Conservation (phyloP, 2,797 vertebrate genomes). For the Lepidocolaptes lacrymiger region DNA sequence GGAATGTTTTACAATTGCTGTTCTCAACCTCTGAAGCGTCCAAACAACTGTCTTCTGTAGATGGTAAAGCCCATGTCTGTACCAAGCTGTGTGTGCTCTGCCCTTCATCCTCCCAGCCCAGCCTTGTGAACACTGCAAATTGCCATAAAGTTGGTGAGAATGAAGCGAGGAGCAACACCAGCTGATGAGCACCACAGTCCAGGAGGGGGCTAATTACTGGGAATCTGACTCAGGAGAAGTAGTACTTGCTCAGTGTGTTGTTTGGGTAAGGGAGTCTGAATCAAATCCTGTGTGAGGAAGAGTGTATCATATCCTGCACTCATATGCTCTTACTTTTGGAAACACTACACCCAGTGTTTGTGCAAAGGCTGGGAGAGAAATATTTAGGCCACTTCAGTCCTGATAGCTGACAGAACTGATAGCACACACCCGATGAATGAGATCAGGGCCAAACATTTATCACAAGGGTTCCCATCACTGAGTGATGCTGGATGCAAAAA, state of each 20-base stretch:
- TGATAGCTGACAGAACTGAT: not conserved
- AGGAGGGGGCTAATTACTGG: not conserved
- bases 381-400: not conserved
- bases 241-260: not conserved
- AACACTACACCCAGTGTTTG: accelerated
- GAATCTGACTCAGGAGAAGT: not conserved
- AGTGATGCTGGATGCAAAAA: not conserved
- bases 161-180: not conserved
- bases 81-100: accelerated
- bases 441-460: not conserved
- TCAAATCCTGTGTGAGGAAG: not conserved
- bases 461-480: not conserved
- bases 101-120: not conserved
- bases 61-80: accelerated
- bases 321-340: not conserved
- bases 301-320: not conserved
- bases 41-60: not conserved
- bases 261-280: not conserved
- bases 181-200: not conserved
- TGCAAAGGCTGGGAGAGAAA: not conserved
- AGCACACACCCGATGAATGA: not conserved
- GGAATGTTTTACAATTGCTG: not conserved
- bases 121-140: not conserved
- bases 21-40: not conserved
- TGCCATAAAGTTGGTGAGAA: not conserved